phyloP scores from a whole-genome alignment of 2,113 vertebrate species.

The Actinemys pallida region DNA sequence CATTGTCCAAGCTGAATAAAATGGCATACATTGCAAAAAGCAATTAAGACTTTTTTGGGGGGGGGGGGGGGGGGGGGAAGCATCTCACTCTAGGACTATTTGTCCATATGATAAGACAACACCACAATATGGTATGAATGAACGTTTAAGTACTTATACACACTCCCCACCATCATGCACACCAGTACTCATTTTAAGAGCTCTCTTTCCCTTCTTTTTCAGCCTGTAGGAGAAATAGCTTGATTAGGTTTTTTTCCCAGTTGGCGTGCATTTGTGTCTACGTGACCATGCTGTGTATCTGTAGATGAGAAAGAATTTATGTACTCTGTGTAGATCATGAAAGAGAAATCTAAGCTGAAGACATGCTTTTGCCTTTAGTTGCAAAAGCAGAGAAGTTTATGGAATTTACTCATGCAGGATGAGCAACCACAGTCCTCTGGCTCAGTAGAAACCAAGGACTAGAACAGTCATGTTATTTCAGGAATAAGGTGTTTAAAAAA shows the following conservation, averaged over 20 bases:
- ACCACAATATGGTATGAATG: background rate
- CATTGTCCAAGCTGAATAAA: constrained; percentile 58
- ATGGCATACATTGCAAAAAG: background rate
- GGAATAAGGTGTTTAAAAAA: background rate
- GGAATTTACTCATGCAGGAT: background rate
- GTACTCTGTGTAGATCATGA: accelerated
- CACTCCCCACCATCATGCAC: background rate
- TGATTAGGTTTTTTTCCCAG: background rate
- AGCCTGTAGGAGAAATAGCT: background rate
- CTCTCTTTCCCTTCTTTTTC: background rate
- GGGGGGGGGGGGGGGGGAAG: too few species aligned
- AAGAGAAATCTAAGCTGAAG: background rate
- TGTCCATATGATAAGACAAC: background rate
- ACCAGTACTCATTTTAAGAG: background rate
- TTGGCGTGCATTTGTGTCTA: background rate
- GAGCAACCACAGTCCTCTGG: background rate
- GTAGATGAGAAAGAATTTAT: background rate
- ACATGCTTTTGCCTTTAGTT: background rate
- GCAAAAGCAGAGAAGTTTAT: background rate
- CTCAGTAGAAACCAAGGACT: background rate
- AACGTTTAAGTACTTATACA: background rate
- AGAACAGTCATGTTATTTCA: accelerated
- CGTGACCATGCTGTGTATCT: background rate
- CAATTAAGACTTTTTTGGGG: background rate
- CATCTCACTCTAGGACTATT: background rate